Conservation (phyloP, 2,797 vertebrate genomes). For the Labeo calbasu region DNA sequence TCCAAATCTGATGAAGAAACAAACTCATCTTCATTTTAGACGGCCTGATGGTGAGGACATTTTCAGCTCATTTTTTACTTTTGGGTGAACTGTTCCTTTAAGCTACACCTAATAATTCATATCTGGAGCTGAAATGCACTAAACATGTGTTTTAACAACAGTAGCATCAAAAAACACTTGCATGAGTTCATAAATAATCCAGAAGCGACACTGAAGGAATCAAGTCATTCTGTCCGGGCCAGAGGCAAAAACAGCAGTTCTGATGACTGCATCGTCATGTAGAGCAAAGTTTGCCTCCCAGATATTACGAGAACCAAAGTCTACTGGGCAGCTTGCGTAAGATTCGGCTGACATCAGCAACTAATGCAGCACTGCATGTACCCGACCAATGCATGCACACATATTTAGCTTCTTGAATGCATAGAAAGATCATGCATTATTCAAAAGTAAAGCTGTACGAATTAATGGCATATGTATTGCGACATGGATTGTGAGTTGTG, state of each 20-base stretch:
- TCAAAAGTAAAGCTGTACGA: background rate
- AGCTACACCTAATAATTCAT: too few species aligned
- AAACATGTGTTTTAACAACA: background rate
- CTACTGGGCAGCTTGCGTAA: constrained; percentile 39
- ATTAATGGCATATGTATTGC: background rate
- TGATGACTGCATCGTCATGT: background rate
- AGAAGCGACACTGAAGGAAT: constrained; percentile 22
- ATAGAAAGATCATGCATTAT: constrained; percentile 10
- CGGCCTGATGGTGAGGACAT: too few species aligned
- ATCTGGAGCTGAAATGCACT: too few species aligned
- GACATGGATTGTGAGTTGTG: background rate
- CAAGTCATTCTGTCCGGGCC: background rate
- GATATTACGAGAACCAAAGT: constrained; percentile 33
- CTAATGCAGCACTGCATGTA: background rate
- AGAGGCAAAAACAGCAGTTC: constrained; percentile 13
- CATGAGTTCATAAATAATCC: background rate
- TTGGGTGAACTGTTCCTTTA: too few species aligned
- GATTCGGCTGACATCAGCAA: background rate
- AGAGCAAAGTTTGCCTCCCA: constrained; percentile 34
- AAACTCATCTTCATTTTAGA: too few species aligned
- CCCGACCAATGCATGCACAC: background rate
- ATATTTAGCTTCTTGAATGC: background rate
- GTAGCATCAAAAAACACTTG: background rate
- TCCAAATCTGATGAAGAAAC: too few species aligned
- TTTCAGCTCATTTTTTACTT: too few species aligned